These are phyloP conservation scores for Apamea monoglypha DNA, from an alignment of 2,888 invertebrate genomes.

Conservation along the genomic window DNA sequence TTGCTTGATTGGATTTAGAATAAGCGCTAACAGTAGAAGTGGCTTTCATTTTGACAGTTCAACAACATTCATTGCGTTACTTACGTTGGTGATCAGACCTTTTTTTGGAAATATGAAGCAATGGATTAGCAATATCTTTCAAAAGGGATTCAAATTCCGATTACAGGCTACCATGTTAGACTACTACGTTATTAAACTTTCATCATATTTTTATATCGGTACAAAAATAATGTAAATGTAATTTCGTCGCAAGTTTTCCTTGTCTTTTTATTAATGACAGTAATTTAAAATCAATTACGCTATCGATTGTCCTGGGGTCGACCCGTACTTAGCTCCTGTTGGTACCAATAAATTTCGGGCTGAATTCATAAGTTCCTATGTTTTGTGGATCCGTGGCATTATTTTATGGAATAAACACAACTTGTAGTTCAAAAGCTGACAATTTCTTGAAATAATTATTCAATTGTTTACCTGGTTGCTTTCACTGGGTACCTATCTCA, in stretches of 20 bases:
- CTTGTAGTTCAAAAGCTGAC: background rate
- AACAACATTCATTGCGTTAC: too few relatives aligned
- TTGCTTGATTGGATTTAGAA: background rate
- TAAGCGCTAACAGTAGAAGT: background rate
- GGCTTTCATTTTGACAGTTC: too few relatives aligned
- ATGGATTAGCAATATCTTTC: too few relatives aligned
- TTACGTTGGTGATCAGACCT: too few relatives aligned
- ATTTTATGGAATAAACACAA: background rate
- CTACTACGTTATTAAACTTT: background rate
- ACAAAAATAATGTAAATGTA: conserved; percentile 3
- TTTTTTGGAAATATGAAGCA: too few relatives aligned
- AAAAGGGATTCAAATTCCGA: too few relatives aligned
- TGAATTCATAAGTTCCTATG: conserved; percentile 2
- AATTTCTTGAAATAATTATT: background rate
- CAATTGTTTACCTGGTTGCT: background rate
- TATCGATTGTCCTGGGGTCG: conserved; percentile 21
- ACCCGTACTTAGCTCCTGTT: conserved; percentile 35
- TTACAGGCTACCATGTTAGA: background rate
- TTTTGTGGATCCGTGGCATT: background rate
- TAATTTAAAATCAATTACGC: conserved; percentile 27
- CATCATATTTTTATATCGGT: background rate
- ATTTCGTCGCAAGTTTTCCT: background rate
- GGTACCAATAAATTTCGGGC: conserved; percentile 38
- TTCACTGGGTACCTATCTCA: background rate
- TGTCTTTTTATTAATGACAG: conserved; percentile 18